A percentile compares a stretch with the other conserved stretches of the same genome.
phyloP scores from a whole-genome alignment of 2,113 vertebrate genomes.

The Cyanistes caeruleus region DNA sequence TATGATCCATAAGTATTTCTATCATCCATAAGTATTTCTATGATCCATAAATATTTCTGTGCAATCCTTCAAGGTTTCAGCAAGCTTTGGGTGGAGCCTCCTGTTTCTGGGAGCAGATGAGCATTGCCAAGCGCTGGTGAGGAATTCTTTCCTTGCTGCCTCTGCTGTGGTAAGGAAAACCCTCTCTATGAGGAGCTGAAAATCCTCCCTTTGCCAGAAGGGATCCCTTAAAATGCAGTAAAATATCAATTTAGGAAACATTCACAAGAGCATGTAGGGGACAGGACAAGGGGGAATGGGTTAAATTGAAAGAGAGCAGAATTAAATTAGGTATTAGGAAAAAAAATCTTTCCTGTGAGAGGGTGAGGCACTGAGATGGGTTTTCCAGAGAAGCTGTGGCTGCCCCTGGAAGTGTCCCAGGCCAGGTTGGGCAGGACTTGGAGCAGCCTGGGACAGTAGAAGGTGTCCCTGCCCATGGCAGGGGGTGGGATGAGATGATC shows the following conservation, averaged over 20 bases:
- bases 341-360: background rate
- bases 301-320: background rate
- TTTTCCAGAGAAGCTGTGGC: background rate
- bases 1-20: background rate
- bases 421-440: background rate
- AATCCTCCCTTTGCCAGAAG: background rate
- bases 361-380: background rate
- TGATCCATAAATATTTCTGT: background rate
- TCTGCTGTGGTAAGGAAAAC: background rate
- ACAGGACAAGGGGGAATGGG: background rate
- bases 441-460: accelerated
- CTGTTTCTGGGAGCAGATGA: background rate
- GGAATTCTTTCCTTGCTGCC: background rate
- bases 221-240: background rate
- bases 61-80: background rate
- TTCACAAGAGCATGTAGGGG: background rate
- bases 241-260: background rate
- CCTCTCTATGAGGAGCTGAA: background rate
- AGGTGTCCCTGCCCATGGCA: background rate
- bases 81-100: background rate
- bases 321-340: background rate
- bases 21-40: background rate
- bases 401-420: background rate
- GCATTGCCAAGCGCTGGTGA: background rate
- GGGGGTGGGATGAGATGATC: accelerated